phyloP scores from a whole-genome alignment of 2,113 vertebrate species.

The Xiphophorus hellerii region DNA sequence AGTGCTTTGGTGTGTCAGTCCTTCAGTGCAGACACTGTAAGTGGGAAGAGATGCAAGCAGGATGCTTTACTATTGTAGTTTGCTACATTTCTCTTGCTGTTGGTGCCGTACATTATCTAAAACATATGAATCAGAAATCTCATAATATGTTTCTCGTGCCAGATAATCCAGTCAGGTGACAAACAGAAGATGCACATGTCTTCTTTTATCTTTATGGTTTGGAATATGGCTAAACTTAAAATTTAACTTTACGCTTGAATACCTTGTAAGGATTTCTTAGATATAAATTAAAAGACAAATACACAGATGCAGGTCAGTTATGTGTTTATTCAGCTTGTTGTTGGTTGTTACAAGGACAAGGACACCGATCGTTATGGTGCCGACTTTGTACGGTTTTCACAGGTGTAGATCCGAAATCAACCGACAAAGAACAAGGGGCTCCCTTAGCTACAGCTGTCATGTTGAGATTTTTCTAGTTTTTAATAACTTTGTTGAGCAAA shows the following conservation, averaged over 20 bases:
- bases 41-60: neutral
- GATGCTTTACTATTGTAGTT: too few relatives aligned
- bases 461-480: slow-evolving; percentile 49
- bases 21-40: neutral
- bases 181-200: neutral
- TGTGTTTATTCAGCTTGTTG: slow-evolving; percentile 78
- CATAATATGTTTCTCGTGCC: neutral
- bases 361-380: slow-evolving; percentile 56
- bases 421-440: slow-evolving; percentile 55
- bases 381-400: slow-evolving; percentile 60
- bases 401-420: slow-evolving; percentile 55
- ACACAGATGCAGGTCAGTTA: slow-evolving; percentile 64
- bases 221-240: neutral
- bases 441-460: slow-evolving; percentile 44
- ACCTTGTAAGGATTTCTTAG: too few relatives aligned
- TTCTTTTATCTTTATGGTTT: neutral
- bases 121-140: too few relatives aligned
- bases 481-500: slow-evolving; percentile 51
- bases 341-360: slow-evolving; percentile 62
- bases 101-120: too few relatives aligned
- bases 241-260: neutral
- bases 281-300: slow-evolving; percentile 35
- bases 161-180: neutral
- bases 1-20: neutral
- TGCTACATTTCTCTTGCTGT: too few relatives aligned